Base-by-base conservation (phyloP, 2,113 vertebrate genomes). In the Lanius collurio region DNA sequence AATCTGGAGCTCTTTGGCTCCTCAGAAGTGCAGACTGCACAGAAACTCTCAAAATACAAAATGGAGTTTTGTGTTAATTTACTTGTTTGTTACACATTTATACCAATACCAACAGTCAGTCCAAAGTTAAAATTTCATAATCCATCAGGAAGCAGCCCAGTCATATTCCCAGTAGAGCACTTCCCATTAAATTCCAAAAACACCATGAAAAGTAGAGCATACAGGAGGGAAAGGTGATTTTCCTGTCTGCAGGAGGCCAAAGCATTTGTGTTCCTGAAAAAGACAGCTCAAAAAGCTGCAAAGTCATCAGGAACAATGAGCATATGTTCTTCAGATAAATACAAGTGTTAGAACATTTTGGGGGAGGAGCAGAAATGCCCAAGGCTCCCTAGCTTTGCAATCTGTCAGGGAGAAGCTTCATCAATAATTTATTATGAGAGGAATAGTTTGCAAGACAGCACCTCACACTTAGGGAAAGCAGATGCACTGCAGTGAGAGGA, bases 361-460 rank as follows among this genome's bases (percentile, higher is more conserved):
- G 39, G 15, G 83, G 87, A 91, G 70, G 87, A 87, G 46, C 30
- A 84, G 83, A 78, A 94, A 90, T 88, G 82, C 90, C 79, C 64
- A 78, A 79, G 71, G 88, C 65, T 96, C 42, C 33, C 18, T 62
- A 52, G 57, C 27, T 87, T 85, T 90, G 73, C 83, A 95, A 60
- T 75, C 86, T 89, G 83, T 86, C 84, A 88, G 78, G 63, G 24
- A 89, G 59, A 95, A 87, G 24, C 27, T 81, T 74, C 75, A 87
- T 96, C 85, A 90, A 94, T 94, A 95, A 96, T 96, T 83, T 88
- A 95, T 95, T 44, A 90, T 59, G 83, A 67, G 46, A 81, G 52
- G 22, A 96, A 76, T 19, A 70, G 15, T 64, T 77, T 91, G 27
- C 42, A 52, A 94, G 55, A 17, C 60, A 78, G 71, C n/a, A 49